phyloP scores from a whole-genome alignment of 2,113 vertebrate species.

The Tyto alba region DNA sequence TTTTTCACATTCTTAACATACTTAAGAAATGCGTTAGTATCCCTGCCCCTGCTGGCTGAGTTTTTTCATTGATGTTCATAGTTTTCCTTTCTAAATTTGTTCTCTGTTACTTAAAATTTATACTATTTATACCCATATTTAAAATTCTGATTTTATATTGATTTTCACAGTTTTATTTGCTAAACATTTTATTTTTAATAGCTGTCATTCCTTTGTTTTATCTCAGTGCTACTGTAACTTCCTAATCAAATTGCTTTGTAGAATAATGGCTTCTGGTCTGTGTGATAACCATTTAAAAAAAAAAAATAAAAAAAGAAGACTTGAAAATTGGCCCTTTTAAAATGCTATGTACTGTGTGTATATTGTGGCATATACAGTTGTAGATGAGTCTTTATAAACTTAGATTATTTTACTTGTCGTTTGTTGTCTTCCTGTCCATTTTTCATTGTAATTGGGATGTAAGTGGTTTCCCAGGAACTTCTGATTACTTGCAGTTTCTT shows the following conservation, averaged over 20 bases:
- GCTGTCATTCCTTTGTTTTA: neutral
- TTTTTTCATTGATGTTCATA: neutral
- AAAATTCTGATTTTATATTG: neutral
- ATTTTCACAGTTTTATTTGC: neutral
- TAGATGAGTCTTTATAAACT: neutral
- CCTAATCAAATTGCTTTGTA: neutral
- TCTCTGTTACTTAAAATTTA: neutral
- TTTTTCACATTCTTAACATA: neutral
- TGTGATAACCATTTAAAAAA: neutral
- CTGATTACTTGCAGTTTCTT: conserved; percentile 23
- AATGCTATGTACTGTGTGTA: neutral
- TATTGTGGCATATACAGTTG: neutral
- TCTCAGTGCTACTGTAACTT: neutral
- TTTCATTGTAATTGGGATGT: neutral
- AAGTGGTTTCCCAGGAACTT: neutral
- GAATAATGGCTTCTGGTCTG: neutral
- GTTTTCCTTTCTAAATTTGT: neutral
- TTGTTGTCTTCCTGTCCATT: neutral
- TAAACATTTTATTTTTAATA: neutral
- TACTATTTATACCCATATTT: neutral
- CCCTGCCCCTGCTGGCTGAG: neutral
- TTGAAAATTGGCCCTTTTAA: neutral
- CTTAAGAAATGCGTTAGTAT: neutral
- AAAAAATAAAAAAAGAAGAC: neutral
- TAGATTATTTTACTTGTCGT: neutral